Base-by-base conservation (phyloP, 2,797 vertebrate genomes). In the Galaxias olidus region DNA sequence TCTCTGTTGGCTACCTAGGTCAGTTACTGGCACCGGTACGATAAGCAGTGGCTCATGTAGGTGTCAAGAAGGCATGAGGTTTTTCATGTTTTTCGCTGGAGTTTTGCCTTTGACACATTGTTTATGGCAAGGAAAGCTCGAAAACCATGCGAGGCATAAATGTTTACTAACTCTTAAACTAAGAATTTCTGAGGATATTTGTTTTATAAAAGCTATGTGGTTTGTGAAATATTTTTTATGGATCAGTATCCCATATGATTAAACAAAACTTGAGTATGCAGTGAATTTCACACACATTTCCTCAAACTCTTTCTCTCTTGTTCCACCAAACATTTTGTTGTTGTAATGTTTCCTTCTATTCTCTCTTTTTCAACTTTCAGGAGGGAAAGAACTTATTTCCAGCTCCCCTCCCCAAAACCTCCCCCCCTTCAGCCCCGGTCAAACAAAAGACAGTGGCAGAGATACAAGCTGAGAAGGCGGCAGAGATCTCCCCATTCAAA, bases 311-410 rank as follows among this genome's bases (percentile, higher is more conserved):
- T 54, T 63, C n/a, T 13, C 13, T 59, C 15, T 46, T 4, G 40
- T 67, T 51, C 57, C 44, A 45, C 15, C 10, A 13, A 17, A 14
- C 51, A 10, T 18, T 13, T 40, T 41, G 10, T n/a, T 17, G 1
- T 45, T 46, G 18, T 66, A 11, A 55, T 68, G 61, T 66, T 4
- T 66, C 12, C 73, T 61, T 66, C 80, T 63, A 80, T 43, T 53
- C 70, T 59, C 18, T 18, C 59, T 30, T 55, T 70, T 8, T 52
- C 47, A 45, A 77, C 64, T 80, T 63, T 43, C 75, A 92, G 91
- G 84, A 93, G n/a, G 88, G 84, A 45, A 73, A 86, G 75, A 82
- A 88, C 67, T 79, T 92, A 65, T 93, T 94, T 84, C 89, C 91
- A 0, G 52, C 92, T 10, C 92, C 92, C 0, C 87, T 87, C 9